Evolutionary conservation across 2,888 invertebrate species (phyloP).

Genomic region (Pristionchus maxplancki): DNA sequence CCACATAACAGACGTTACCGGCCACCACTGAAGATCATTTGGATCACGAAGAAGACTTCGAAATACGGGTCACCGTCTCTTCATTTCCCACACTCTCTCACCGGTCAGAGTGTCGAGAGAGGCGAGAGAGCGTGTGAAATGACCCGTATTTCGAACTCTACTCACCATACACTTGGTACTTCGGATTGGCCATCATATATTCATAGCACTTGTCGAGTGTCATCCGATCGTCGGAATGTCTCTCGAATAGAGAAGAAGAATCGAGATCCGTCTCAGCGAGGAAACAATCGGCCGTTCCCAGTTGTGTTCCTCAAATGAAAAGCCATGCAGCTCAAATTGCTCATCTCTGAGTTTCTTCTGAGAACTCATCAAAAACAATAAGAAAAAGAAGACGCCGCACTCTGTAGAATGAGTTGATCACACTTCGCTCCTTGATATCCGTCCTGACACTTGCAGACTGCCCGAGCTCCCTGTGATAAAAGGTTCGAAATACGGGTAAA

Average conservation of each 20-base stretch:
- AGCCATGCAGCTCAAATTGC: too few species aligned
- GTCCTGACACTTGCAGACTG: background rate
- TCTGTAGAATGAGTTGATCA: background rate
- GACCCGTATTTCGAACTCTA: too few species aligned
- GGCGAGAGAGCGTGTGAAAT: too few species aligned
- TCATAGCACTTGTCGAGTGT: background rate
- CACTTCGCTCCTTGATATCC: slow-evolving; percentile 1
- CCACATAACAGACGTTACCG: background rate
- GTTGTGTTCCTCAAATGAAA: background rate
- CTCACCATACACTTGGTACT: background rate
- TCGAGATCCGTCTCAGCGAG: background rate
- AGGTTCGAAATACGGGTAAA: too few species aligned
- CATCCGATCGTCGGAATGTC: background rate
- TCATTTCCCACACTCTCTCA: too few species aligned
- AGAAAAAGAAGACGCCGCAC: background rate
- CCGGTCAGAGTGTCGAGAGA: too few species aligned
- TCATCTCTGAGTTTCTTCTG: too few species aligned
- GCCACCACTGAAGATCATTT: background rate
- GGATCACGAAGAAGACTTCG: too few species aligned
- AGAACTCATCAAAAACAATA: too few species aligned
- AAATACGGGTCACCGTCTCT: too few species aligned
- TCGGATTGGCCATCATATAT: background rate
- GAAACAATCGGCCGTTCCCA: background rate
- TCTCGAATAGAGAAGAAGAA: background rate
- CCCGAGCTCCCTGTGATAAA: background rate